Percentiles rank a stretch among this genome's conserved stretches.
phyloP scores from a whole-genome alignment of 2,888 invertebrate species.

The Malthinus flaveolus region DNA sequence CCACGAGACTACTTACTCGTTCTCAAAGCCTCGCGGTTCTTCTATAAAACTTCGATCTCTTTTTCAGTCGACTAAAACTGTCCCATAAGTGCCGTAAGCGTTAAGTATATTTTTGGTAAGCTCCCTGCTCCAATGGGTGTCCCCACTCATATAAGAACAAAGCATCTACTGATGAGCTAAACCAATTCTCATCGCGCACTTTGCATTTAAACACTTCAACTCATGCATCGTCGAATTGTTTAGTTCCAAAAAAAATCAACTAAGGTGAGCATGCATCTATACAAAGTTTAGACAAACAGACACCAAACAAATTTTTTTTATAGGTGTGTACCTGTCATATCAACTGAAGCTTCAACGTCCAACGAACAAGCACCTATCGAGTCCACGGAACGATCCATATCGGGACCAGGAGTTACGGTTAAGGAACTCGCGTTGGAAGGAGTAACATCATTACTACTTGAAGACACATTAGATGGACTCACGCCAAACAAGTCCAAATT shows the following conservation, averaged over 20 bases:
- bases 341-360: slow-evolving; percentile 78
- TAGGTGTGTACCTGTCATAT: slow-evolving; percentile 70
- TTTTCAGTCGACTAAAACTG: too few species aligned
- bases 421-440: slow-evolving; percentile 21
- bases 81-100: too few species aligned
- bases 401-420: slow-evolving; percentile 55
- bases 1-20: too few species aligned
- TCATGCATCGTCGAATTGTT: too few species aligned
- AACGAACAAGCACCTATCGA: slow-evolving; percentile 86
- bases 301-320: neutral
- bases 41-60: too few species aligned
- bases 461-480: slow-evolving; percentile 25
- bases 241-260: neutral
- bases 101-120: too few species aligned
- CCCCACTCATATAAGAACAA: too few species aligned
- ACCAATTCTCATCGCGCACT: too few species aligned
- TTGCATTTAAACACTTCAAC: too few species aligned
- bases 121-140: too few species aligned
- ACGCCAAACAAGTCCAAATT: neutral
- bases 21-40: too few species aligned
- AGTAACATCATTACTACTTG: slow-evolving; percentile 23
- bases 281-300: neutral
- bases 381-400: slow-evolving; percentile 78
- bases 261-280: slow-evolving; percentile 1
- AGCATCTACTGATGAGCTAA: too few species aligned